A percentile compares a stretch with the other conserved stretches of the same genome.
These are phyloP conservation scores for Calephelis perditalis DNA, from an alignment of 2,888 invertebrate genomes.

Conservation along the genomic window DNA sequence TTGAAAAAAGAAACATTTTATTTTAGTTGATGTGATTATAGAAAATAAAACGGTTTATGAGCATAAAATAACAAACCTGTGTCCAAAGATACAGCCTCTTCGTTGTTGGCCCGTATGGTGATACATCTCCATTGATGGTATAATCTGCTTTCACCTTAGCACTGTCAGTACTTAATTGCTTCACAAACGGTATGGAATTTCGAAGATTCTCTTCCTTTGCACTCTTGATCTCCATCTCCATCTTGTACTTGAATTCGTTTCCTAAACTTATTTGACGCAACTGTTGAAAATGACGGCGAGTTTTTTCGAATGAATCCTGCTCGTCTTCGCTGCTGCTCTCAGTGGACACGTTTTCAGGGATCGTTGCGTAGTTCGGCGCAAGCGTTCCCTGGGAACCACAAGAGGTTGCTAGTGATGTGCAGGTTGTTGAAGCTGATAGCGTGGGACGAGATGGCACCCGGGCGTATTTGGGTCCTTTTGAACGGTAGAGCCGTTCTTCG, in stretches of 20 bases:
- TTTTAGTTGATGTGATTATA: too few species aligned
- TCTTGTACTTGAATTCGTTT: slow-evolving; percentile 79
- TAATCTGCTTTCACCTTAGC: slow-evolving; percentile 75
- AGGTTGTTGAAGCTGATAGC: slow-evolving; percentile 79
- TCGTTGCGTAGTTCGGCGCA: slow-evolving; percentile 62
- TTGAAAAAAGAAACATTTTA: too few species aligned
- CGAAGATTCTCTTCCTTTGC: slow-evolving; percentile 80
- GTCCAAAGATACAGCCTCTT: slow-evolving; percentile 70
- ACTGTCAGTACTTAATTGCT: slow-evolving; percentile 78
- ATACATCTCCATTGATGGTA: slow-evolving; percentile 57
- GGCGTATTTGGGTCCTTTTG: slow-evolving; percentile 67
- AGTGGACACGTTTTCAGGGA: slow-evolving; percentile 61
- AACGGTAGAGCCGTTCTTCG: slow-evolving; percentile 63
- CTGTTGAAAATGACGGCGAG: slow-evolving; percentile 80
- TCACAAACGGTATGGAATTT: slow-evolving; percentile 79
- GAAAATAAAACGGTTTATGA: not conserved
- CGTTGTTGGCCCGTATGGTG: slow-evolving; percentile 74
- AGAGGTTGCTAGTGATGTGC: slow-evolving; percentile 78
- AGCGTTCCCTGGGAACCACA: slow-evolving; percentile 69
- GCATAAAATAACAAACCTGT: slow-evolving; percentile 47
- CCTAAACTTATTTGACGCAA: slow-evolving; percentile 80
- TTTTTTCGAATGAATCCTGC: slow-evolving; percentile 74
- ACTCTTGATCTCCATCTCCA: slow-evolving; percentile 81
- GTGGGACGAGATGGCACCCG: slow-evolving; percentile 70
- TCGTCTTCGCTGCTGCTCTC: slow-evolving; percentile 74